These are phyloP conservation scores for Cephus pulcher DNA, from an alignment of 2,888 invertebrate species.

Conservation along the genomic window DNA sequence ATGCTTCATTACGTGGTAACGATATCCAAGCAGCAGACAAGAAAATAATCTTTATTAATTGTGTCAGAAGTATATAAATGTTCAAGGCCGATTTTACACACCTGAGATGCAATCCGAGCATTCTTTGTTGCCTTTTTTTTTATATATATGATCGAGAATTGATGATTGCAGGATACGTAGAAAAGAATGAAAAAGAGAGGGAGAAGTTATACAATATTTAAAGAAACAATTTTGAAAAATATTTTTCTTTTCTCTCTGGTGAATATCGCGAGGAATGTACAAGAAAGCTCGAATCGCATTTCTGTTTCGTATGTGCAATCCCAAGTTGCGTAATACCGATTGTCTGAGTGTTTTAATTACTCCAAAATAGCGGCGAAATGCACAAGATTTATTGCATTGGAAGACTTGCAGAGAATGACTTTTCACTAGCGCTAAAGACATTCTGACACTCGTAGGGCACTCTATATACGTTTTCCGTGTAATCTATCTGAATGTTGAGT, in stretches of 20 bases:
- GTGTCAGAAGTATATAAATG: slow-evolving; percentile 42
- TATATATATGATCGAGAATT: neutral
- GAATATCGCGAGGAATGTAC: neutral
- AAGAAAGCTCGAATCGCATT: neutral
- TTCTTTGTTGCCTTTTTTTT: slow-evolving; percentile 22
- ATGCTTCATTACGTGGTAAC: slow-evolving; percentile 43
- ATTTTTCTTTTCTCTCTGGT: neutral
- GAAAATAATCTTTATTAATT: slow-evolving; percentile 46
- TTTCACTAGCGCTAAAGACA: neutral
- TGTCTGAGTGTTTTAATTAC: neutral
- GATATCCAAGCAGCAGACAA: slow-evolving; percentile 33
- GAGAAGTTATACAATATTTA: neutral
- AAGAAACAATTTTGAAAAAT: neutral
- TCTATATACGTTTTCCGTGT: slow-evolving; percentile 8
- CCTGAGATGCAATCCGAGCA: slow-evolving; percentile 48
- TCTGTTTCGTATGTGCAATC: neutral
- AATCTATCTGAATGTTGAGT: slow-evolving; percentile 12
- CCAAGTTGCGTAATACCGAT: neutral
- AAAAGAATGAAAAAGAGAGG: slow-evolving; percentile 9
- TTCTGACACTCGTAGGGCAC: neutral
- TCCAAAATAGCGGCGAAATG: neutral
- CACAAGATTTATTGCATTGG: neutral
- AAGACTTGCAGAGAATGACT: neutral
- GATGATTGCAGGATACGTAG: slow-evolving; percentile 31
- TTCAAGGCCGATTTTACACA: slow-evolving; percentile 42